phyloP scores from a whole-genome alignment of 2,113 vertebrate genomes.

The Apistogramma diplotaenia region DNA sequence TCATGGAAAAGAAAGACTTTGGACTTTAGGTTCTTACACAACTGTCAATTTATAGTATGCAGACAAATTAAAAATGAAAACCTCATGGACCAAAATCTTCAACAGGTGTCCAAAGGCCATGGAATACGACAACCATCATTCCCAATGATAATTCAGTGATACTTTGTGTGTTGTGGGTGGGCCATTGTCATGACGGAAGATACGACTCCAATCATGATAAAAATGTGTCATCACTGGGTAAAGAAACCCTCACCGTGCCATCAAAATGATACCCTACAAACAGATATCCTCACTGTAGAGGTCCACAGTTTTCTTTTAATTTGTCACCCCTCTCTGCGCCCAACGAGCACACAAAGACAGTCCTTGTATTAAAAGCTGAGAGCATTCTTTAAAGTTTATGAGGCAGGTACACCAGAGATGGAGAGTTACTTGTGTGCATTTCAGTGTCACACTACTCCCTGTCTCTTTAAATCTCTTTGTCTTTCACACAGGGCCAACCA shows the following conservation, averaged over 20 bases:
- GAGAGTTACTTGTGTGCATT: background rate
- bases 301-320: background rate
- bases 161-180: background rate
- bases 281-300: background rate
- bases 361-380: slow-evolving; percentile 20
- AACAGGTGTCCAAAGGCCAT: too few species aligned
- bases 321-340: fast-evolving
- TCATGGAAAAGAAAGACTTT: background rate
- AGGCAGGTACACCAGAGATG: background rate
- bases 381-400: background rate
- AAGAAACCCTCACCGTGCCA: background rate
- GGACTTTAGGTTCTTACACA: background rate
- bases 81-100: background rate
- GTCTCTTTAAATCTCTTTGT: slow-evolving; percentile 66
- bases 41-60: slow-evolving; percentile 12
- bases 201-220: background rate
- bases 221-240: background rate
- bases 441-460: slow-evolving; percentile 15
- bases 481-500: slow-evolving; percentile 45
- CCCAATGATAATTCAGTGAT: background rate
- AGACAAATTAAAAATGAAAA: background rate
- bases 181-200: background rate
- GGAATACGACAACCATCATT: too few species aligned
- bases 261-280: background rate
- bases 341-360: background rate